These are phyloP conservation scores for Caenorhabditis remanei DNA, from an alignment of 1,140 invertebrate genomes.

Conservation along the genomic window DNA sequence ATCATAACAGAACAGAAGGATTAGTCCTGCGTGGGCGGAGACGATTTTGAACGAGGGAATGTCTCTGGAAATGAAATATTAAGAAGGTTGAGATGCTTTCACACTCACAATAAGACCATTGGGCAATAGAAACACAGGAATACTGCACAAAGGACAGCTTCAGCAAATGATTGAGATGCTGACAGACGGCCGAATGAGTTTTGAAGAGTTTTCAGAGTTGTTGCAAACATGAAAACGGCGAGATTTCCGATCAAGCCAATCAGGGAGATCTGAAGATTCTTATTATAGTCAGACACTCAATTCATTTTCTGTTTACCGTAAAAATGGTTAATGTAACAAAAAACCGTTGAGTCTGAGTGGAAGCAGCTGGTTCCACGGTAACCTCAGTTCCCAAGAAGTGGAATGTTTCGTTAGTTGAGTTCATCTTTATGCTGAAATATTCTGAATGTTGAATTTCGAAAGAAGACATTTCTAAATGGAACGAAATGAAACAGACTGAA, in stretches of 20 bases:
- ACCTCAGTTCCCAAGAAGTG: not conserved
- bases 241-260: conserved; percentile 34
- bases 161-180: conserved; percentile 54
- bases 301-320: not conserved
- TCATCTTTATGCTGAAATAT: not conserved
- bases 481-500: too few relatives aligned
- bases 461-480: too few relatives aligned
- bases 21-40: conserved; percentile 17
- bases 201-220: conserved; percentile 30
- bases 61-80: conserved; percentile 32
- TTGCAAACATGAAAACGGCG: conserved; percentile 44
- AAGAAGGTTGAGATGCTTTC: not conserved
- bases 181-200: conserved; percentile 56
- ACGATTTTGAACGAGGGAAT: conserved; percentile 23
- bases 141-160: conserved; percentile 38
- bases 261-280: conserved; percentile 31
- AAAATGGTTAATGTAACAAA: conserved; percentile 7
- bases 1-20: conserved; percentile 60
- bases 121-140: conserved; percentile 57
- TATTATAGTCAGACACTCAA: too few relatives aligned
- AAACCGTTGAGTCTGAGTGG: conserved; percentile 28
- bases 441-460: too few relatives aligned
- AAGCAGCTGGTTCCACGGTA: not conserved
- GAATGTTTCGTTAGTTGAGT: not conserved
- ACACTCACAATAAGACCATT: conserved; percentile 61